Base-by-base conservation (phyloP, 2,113 vertebrate genomes). In the Meleagris gallopavo region DNA sequence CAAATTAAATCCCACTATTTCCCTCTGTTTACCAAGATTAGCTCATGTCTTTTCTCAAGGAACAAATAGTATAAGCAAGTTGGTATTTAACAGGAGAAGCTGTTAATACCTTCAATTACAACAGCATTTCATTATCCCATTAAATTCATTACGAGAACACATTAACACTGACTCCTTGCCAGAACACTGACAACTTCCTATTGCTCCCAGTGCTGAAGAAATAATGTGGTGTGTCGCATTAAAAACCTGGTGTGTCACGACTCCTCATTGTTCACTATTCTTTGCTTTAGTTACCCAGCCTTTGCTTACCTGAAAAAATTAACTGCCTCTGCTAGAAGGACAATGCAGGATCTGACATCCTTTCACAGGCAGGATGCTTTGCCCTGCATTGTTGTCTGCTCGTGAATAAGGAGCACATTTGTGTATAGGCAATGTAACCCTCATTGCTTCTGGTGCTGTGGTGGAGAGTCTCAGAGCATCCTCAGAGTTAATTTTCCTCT, bases 21-120 rank as follows among this genome's bases (percentile, higher is more conserved):
- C 57, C n/a, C 41, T 92, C 40, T 95, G 70, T 95, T 95, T 94
- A 93, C 70, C n/a, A 58, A 94, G 92, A 94, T 89, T 79, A 96
- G 77, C 66, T 78, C 62, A 48, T 73, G 62, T 89, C 86, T 95
- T 92, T 90, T 82, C 83, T 89, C 52, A 57, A 70, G 86, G 70
- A 92, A 76, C 77, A 76, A 83, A 92, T 50, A 81, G 74, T 73
- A 67, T 90, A 82, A 91, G 71, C 34, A 67, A 92, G 77, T 41
- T 89, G 74, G 54, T 93, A 90, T 95, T 96, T 93, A 95, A 89
- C 86, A 90, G 74, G 77, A 93, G 88, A 95, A 93, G 93, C 88
- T 87, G 81, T 89, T 97, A 94, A 94, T 95, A 95, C 77, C 74
- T 95, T 92, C 94, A 94, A 89, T 95, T 95, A 94, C 89, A 93